Percentiles rank a stretch among this genome's conserved stretches.
Conservation (phyloP, 2,797 vertebrate species). For the Poeciliopsis infans region DNA sequence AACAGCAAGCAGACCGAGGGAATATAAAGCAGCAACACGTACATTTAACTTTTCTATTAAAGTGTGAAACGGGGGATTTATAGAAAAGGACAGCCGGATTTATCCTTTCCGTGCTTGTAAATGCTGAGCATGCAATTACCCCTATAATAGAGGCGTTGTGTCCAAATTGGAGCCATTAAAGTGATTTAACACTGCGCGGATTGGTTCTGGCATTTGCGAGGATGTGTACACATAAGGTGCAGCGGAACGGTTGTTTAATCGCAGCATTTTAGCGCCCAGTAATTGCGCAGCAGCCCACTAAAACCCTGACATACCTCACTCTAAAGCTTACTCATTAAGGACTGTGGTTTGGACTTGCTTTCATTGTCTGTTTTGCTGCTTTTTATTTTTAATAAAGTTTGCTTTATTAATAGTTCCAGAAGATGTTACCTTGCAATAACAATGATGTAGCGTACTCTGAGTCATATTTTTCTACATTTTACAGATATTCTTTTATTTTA, state of each 20-base stretch:
- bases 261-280: constrained; percentile 79
- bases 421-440: constrained; percentile 13
- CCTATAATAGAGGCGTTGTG: constrained; percentile 86
- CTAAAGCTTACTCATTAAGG: constrained; percentile 74
- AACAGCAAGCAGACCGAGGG: constrained; percentile 62
- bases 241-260: constrained; percentile 84
- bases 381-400: constrained; percentile 34
- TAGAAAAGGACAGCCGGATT: constrained; percentile 85
- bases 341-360: constrained; percentile 57
- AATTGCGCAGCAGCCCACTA: constrained; percentile 72
- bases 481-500: background rate
- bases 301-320: constrained; percentile 68
- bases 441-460: constrained; percentile 14
- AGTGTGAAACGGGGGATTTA: constrained; percentile 81
- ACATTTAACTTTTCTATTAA: constrained; percentile 83
- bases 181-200: constrained; percentile 87
- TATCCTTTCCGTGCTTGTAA: constrained; percentile 86
- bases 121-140: constrained; percentile 88
- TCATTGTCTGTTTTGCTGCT: constrained; percentile 48
- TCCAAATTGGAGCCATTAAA: constrained; percentile 88
- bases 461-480: background rate
- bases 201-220: constrained; percentile 86
- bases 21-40: constrained; percentile 76
- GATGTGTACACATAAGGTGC: constrained; percentile 84
- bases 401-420: constrained; percentile 18